Conservation (phyloP, 2,113 vertebrate genomes). For the Gambusia affinis region DNA sequence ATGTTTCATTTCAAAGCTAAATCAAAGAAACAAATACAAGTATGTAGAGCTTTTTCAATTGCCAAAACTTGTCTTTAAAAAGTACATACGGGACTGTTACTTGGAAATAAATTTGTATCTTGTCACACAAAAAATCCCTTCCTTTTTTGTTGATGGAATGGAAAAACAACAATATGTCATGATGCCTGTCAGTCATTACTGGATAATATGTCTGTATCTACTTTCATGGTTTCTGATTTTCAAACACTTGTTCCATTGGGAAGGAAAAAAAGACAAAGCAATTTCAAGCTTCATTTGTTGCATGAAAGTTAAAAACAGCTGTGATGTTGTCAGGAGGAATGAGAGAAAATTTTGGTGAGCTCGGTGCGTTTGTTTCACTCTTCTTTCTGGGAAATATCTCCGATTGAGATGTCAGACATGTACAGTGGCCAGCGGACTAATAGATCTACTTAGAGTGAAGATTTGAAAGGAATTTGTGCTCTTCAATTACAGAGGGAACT, state of each 20-base stretch:
- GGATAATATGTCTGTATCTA: conserved; percentile 50
- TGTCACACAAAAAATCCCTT: not conserved
- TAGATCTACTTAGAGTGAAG: conserved; percentile 25
- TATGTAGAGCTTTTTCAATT: not conserved
- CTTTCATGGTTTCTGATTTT: conserved; percentile 56
- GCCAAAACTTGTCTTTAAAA: not conserved
- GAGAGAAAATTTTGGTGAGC: conserved; percentile 45
- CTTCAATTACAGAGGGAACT: conserved; percentile 35
- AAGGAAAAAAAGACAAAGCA: conserved; percentile 33
- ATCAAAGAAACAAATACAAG: not conserved
- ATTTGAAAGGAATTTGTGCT: conserved; percentile 22
- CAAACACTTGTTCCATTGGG: conserved; percentile 47
- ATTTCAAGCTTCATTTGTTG: conserved; percentile 76
- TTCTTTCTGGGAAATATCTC: conserved; percentile 42
- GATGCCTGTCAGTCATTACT: conserved; percentile 48
- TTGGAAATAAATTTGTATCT: not conserved
- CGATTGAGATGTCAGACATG: conserved; percentile 58
- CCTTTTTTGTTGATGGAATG: not conserved
- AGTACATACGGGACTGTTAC: not conserved
- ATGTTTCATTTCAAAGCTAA: not conserved
- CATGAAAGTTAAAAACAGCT: conserved; percentile 49
- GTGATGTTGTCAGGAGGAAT: conserved; percentile 51
- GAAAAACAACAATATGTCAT: conserved; percentile 24
- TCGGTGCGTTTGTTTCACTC: conserved; percentile 37
- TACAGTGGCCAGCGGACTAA: conserved; percentile 32